Conservation (phyloP, 2,888 invertebrate species). For the Stramonita haemastoma region DNA sequence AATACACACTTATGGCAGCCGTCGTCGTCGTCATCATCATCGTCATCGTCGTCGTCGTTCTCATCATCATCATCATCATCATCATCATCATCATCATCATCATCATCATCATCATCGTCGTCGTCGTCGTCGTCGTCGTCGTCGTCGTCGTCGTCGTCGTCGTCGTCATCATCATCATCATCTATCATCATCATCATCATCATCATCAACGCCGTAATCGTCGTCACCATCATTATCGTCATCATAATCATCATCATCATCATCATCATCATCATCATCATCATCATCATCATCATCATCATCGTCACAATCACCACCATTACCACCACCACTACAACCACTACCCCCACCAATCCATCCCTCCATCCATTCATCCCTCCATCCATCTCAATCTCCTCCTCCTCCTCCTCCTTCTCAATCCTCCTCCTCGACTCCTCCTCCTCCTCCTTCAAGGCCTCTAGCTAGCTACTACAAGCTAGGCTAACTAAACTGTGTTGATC, state of each 20-base stretch:
- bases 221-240: not conserved
- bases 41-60: not conserved
- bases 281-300: not conserved
- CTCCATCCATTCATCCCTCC: too few relatives aligned
- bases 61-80: not conserved
- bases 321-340: not conserved
- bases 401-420: not conserved
- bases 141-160: too few relatives aligned
- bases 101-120: not conserved
- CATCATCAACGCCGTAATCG: not conserved
- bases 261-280: not conserved
- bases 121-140: not conserved
- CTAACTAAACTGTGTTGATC: not conserved
- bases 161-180: not conserved
- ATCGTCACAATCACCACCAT: not conserved
- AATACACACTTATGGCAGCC: too few relatives aligned
- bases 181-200: not conserved
- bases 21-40: conserved; percentile 10
- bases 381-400: not conserved
- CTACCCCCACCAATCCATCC: not conserved
- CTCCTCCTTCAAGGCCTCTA: not conserved
- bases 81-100: conserved; percentile 12
- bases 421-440: too few relatives aligned
- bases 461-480: not conserved
- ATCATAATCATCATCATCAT: not conserved